Base-by-base conservation (phyloP, 2,888 invertebrate species). In the Xylota sylvarum region DNA sequence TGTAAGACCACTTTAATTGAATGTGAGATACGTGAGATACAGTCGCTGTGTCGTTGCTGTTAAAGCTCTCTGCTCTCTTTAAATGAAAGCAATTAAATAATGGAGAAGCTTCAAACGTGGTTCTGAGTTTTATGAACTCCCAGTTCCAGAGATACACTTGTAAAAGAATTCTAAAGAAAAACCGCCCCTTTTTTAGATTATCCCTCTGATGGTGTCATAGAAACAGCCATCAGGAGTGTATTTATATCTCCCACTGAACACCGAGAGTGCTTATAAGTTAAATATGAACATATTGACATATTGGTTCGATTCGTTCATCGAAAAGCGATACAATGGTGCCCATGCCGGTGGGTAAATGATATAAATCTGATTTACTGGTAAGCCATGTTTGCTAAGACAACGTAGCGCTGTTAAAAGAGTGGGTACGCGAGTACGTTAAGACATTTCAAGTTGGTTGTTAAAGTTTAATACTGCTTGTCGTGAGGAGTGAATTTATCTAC, bases 71-170 rank as follows among this genome's bases (percentile, higher is more conserved):
- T 43, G 12, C 46, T 5, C 14, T 43, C n/a, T 27, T 2, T 32
- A 32, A 46, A 46, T 30, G 77, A 69, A 40, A 77, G 27, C 67
- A 77, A 77, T 77, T 69, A 69, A 67, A 60, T 69, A 77, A 77
- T 67, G 43, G 52, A 43, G 37, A 19, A 12, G 7, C n/a, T 40
- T 9, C 0, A 4, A 2, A 9, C 30, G 27, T 30, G 1, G 7
- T 12, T 23, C 19, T 19, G 30, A 32, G 55, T 32, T 55, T 32
- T 55, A 7, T 14, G 27, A 17, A 55, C 9, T 32, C 30, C 32
- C 3, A 37, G 30, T n/a, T n/a, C n/a, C n/a, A 52, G 27, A 30
- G 30, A 30, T 30, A 56, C 12, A 56, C 32, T 56, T 30, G 9
- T 35, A 4, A 32, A 35, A 14, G 14, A 32, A 32, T 56, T 56